These are phyloP conservation scores for Triops cancriformis DNA, from an alignment of 1,140 invertebrate species.

Conservation along the genomic window DNA sequence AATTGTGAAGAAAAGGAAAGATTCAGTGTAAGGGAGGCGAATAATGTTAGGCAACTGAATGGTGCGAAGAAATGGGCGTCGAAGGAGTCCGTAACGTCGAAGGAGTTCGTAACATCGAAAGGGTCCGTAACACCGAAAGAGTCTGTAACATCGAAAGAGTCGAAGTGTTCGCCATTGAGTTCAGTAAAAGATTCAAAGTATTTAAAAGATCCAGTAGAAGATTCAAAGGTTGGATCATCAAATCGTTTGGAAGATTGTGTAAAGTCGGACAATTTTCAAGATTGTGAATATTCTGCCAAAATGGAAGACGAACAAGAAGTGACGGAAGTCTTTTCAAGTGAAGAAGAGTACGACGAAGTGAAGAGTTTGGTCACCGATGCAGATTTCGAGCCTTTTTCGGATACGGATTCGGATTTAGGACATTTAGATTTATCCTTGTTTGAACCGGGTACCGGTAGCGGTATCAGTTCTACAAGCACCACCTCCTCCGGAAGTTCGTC, in stretches of 20 bases:
- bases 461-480: slow-evolving; percentile 8
- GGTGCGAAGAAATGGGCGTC: too few relatives aligned
- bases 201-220: neutral
- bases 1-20: too few relatives aligned
- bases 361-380: slow-evolving; percentile 8
- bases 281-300: neutral
- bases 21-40: too few relatives aligned
- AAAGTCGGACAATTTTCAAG: neutral
- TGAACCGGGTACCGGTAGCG: slow-evolving; percentile 44
- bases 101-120: neutral
- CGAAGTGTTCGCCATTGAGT: neutral
- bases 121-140: neutral
- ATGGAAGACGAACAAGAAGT: slow-evolving; percentile 18
- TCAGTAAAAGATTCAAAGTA: neutral
- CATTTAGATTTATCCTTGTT: slow-evolving; percentile 57
- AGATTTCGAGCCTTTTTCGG: slow-evolving; percentile 49
- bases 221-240: neutral
- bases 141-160: neutral
- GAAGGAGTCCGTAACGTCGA: neutral
- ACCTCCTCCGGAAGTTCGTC: slow-evolving; percentile 4
- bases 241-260: neutral
- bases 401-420: slow-evolving; percentile 54
- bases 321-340: slow-evolving; percentile 14
- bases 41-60: too few relatives aligned
- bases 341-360: slow-evolving; percentile 13